Base-by-base conservation (phyloP, 2,888 invertebrate genomes). In the Amblyteles armatorius region DNA sequence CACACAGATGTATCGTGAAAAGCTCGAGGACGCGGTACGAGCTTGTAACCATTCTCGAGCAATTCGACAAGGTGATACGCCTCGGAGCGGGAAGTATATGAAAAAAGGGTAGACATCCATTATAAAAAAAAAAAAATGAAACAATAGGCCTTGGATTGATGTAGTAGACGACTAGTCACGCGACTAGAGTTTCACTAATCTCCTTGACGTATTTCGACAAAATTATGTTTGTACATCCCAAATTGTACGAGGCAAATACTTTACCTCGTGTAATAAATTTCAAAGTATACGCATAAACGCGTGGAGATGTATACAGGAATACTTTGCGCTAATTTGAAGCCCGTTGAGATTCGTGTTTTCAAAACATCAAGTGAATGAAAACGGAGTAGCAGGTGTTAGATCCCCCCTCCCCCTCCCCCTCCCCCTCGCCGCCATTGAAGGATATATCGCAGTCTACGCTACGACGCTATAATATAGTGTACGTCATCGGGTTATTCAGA, bases 1-100 rank as follows among this genome's bases (percentile, higher is more conserved):
- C 57, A 22, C 22, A 79, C 33, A 22, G 33, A 63, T 63, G 6
- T n/a, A 63, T 55, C 9, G 36, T 16, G n/a, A 29, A 33, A 50
- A 16, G 29, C 48, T 29, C 29, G 26, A 36, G 22, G 36, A 79
- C 67, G 86, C 44, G n/a, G 16, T 11, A 33, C 29, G 74, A 44
- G 44, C 26, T 67, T 88, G 44, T 44, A 44, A 44, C 89, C 86
- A 91, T 91, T 89, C 90, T 90, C 87, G 85, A 88, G 87, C 88
- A 89, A 90, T 91, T 91, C 89, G 90, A 87, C 81, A 83, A 74
- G 79, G 71, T 67, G 52, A 67, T 74, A 77, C 48, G 57, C 68
- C 48, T 22, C 68, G 44, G 68, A 22, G 55, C 60, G 50, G 48
- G 52, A 50, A 60, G 36, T 44, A 60, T 63, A 52, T 40, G 26